Conservation (phyloP, 2,888 invertebrate genomes). For the Morinoia aosen region DNA sequence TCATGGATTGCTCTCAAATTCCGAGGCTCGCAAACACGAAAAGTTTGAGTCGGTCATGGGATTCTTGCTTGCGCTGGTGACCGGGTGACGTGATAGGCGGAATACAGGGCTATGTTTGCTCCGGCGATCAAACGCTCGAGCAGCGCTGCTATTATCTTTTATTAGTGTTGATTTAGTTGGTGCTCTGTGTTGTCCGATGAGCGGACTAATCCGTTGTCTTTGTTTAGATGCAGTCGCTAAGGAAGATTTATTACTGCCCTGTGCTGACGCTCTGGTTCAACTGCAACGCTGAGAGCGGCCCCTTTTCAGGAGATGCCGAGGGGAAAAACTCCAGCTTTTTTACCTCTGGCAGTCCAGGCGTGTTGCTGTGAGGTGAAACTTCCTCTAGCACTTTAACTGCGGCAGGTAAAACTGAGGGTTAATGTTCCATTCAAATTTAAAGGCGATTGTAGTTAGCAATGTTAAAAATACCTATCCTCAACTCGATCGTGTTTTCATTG, state of each 20-base stretch:
- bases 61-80: neutral
- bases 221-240: slow-evolving; percentile 35
- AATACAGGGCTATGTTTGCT: neutral
- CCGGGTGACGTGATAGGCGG: neutral
- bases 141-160: slow-evolving; percentile 48
- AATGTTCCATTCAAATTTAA: too few relatives aligned
- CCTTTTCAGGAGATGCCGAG: neutral
- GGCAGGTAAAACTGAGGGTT: too few relatives aligned
- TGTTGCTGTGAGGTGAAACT: neutral
- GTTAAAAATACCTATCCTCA: too few relatives aligned
- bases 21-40: slow-evolving; percentile 44
- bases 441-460: too few relatives aligned
- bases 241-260: slow-evolving; percentile 35
- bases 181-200: slow-evolving; percentile 21
- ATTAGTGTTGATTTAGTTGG: slow-evolving; percentile 47
- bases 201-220: slow-evolving; percentile 22
- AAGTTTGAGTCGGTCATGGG: slow-evolving; percentile 5
- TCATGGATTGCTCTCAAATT: slow-evolving; percentile 40
- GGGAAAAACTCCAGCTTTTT: neutral
- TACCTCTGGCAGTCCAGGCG: neutral
- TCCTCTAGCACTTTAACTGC: neutral
- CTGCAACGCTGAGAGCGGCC: neutral
- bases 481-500: too few relatives aligned
- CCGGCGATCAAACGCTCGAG: slow-evolving; percentile 14
- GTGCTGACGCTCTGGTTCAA: neutral